Evolutionary conservation across 2,888 invertebrate species (phyloP).

Genomic region (Leistus spinibarbis): DNA sequence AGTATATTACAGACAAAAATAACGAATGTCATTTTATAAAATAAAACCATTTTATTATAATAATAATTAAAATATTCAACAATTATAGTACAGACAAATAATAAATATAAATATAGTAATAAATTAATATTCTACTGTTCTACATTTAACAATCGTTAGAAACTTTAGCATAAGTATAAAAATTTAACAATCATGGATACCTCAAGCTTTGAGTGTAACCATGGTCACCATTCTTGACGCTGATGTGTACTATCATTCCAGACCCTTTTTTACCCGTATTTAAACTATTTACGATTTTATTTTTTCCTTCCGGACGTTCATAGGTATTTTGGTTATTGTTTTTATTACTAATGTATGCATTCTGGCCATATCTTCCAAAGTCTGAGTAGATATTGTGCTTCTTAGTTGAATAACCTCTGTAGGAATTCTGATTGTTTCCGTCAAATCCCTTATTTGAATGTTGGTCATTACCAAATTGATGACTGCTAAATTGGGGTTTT

Average conservation of each 20-base stretch:
- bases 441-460: not conserved
- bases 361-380: not conserved
- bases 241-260: not conserved
- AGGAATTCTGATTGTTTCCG: not conserved
- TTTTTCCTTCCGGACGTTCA: not conserved
- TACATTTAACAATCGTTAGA: not conserved
- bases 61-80: too few species aligned
- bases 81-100: not conserved
- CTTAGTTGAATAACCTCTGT: too few species aligned
- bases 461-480: not conserved
- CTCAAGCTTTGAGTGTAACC: not conserved
- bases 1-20: too few species aligned
- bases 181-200: not conserved
- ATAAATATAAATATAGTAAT: not conserved
- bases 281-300: not conserved
- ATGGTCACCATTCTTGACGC: conserved; percentile 1
- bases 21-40: too few species aligned
- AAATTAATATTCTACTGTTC: not conserved
- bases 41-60: too few species aligned
- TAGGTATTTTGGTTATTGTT: not conserved
- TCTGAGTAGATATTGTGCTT: not conserved
- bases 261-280: not conserved
- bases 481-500: not conserved
- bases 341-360: not conserved
- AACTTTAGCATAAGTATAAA: not conserved